Evolutionary conservation across 2,113 vertebrate genomes (phyloP), one percentile per base, ranked within the genome.

Genomic region (Procavia capensis): DNA sequence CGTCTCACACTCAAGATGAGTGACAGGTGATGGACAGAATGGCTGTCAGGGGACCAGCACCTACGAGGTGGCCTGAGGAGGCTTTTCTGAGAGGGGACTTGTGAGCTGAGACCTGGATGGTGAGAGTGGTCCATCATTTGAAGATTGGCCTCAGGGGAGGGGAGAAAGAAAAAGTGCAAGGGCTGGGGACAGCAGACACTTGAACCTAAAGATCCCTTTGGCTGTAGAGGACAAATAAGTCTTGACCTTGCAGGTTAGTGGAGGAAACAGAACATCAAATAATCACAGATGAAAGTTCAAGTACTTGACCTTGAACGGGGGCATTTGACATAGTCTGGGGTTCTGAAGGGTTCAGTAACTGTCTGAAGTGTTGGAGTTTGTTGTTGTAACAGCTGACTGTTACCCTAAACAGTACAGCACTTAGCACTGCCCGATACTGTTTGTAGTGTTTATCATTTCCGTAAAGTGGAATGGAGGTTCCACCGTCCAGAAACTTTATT

Each of bases 251-350:
- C 0, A 0, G 70, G 24, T 61, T 9, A 34, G 80, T 16, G 25
- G n/a, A 20, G 31, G 66, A 22, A 41, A 9, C 4, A 0, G 31
- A 39, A 5, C 24, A 36, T 34, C 24, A 34, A 1, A 14, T 43
- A 25, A 2, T 16, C 16, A 8, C 68, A 72, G 36, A 90, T 24
- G 36, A 29, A 34, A 63, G 43, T 25, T 54, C 31, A 34, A 5
- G 4, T 25, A 34, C 70, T 10, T 7, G 59, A 31, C 61, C 14
- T 5, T 7, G 1, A 2, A 20, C 5, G 25, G 86, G 27, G 39
- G 31, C 27, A 2, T 17, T 50, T 6, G 74, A 50, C 24, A 43
- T 25, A 4, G 7, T 74, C 50, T 47, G 57, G 54, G 78, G 70
- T 39, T 11, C 0, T 5, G 31, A 57, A 57, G 57, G 25, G 66